phyloP scores from a whole-genome alignment of 2,797 vertebrate species.

The Poeciliopsis gracilis region DNA sequence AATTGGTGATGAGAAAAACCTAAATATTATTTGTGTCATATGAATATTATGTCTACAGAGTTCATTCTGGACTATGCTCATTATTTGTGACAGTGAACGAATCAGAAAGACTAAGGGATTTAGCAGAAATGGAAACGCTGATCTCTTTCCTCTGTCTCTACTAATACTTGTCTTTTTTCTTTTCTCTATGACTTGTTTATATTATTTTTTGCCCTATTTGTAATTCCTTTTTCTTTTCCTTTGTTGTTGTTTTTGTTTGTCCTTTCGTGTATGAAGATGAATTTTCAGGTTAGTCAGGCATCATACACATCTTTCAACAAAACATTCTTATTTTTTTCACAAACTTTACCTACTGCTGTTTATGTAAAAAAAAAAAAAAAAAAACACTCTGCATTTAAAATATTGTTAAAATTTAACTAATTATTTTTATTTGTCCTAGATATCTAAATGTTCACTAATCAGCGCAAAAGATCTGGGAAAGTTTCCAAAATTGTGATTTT shows the following conservation, averaged over 20 bases:
- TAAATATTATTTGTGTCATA: background rate
- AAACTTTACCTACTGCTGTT: slow-evolving; percentile 10
- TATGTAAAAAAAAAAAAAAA: background rate
- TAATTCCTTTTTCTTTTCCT: slow-evolving; percentile 68
- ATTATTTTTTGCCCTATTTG: slow-evolving; percentile 49
- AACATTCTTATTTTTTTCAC: slow-evolving; percentile 33
- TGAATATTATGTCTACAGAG: background rate
- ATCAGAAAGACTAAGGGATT: slow-evolving; percentile 51
- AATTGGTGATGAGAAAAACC: background rate
- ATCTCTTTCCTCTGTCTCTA: slow-evolving; percentile 38
- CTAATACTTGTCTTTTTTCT: slow-evolving; percentile 58
- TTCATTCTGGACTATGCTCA: slow-evolving; percentile 5
- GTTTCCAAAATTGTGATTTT: background rate
- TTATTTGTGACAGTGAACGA: slow-evolving; percentile 13
- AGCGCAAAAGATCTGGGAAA: background rate
- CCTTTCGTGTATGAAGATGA: slow-evolving; percentile 74
- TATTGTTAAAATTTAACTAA: background rate
- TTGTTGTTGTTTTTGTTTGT: slow-evolving; percentile 74
- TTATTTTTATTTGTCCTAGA: background rate
- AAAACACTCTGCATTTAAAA: background rate
- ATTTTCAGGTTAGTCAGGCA: slow-evolving; percentile 76
- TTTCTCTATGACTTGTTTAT: slow-evolving; percentile 52
- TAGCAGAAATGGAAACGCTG: slow-evolving; percentile 23
- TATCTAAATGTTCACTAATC: background rate
- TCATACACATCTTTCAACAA: slow-evolving; percentile 52